Base-by-base conservation (phyloP, 2,797 vertebrate species). In the Champsocephalus esox region DNA sequence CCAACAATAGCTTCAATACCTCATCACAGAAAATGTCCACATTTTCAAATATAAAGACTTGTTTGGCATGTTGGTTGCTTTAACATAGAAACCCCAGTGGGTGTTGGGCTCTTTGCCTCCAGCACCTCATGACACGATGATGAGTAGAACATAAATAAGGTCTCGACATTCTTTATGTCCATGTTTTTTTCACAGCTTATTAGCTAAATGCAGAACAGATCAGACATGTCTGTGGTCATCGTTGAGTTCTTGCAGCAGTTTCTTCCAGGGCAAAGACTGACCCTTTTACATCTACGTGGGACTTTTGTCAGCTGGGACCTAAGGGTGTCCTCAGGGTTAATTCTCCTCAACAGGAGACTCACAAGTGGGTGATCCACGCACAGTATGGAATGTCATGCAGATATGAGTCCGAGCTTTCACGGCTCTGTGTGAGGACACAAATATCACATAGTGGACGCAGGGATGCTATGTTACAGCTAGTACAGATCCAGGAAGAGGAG, bases 241-340 rank as follows among this genome's bases (percentile, higher is more conserved):
- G 17, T n/a, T 12, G 43, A 38, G 9, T 12, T 38, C 3, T 12
- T 54, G 12, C 38, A 32, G 58, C 28, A 28, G 55, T 61, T 43
- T 59, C 45, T 46, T 82, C 66, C 34, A 58, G 13, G 16, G 38
- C 48, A 21, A 44, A 60, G 51, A 49, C 49, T 63, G 50, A 51
- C 51, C 66, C 12, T 69, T 75, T 86, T 66, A 83, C 90, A 86
- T 67, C 41, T 68, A 56, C 3, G 82, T 91, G 89, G 38, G 64
- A 70, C 71, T 90, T 92, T 49, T 62, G 75, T 61, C 83, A 69
- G 66, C 66, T 66, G 24, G 64, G 72, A 82, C 76, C 73, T 57
- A 82, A 68, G 72, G 73, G 67, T 73, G 66, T 24, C 63, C 72
- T 59, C 38, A 0, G 74, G 77, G 79, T 80, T 80, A 59, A 79